phyloP scores from a whole-genome alignment of 2,113 vertebrate genomes.

The Mirounga angustirostris region DNA sequence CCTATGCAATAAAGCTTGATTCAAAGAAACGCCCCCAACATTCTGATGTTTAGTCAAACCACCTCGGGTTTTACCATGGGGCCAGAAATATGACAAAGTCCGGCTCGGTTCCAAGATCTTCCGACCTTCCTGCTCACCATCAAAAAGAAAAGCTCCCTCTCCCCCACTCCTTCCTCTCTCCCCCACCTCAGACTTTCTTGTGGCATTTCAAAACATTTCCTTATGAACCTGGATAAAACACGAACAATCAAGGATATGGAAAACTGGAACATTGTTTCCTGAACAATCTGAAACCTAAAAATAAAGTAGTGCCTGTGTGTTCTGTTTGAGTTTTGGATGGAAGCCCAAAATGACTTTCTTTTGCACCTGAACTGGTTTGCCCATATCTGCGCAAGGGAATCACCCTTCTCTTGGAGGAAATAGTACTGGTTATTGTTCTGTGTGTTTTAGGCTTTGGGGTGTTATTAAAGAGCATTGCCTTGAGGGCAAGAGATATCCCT shows the following conservation, averaged over 20 bases:
- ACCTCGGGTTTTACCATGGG: not conserved
- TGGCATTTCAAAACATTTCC: conserved; percentile 69
- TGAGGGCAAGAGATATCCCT: not conserved
- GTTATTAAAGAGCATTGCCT: not conserved
- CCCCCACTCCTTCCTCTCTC: not conserved
- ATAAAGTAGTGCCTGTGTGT: conserved; percentile 39
- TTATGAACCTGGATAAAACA: conserved; percentile 69
- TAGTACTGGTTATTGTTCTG: not conserved
- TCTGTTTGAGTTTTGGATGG: conserved; percentile 59
- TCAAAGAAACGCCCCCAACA: conserved; percentile 57
- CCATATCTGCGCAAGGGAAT: not conserved
- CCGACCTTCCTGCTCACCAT: conserved; percentile 24
- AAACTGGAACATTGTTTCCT: conserved; percentile 44
- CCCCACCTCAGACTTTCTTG: conserved; percentile 56
- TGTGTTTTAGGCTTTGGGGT: not conserved
- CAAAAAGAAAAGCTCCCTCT: conserved; percentile 31
- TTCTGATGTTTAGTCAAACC: conserved; percentile 66
- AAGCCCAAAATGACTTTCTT: conserved; percentile 46
- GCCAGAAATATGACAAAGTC: conserved; percentile 57
- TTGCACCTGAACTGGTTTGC: conserved; percentile 43
- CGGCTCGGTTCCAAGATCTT: not conserved
- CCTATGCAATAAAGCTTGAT: conserved; percentile 60
- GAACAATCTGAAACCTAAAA: conserved; percentile 68
- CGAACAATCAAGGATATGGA: conserved; percentile 22
- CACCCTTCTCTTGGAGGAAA: not conserved